phyloP scores from a whole-genome alignment of 2,113 vertebrate species.

The Cryptoleucopteryx plumbea region DNA sequence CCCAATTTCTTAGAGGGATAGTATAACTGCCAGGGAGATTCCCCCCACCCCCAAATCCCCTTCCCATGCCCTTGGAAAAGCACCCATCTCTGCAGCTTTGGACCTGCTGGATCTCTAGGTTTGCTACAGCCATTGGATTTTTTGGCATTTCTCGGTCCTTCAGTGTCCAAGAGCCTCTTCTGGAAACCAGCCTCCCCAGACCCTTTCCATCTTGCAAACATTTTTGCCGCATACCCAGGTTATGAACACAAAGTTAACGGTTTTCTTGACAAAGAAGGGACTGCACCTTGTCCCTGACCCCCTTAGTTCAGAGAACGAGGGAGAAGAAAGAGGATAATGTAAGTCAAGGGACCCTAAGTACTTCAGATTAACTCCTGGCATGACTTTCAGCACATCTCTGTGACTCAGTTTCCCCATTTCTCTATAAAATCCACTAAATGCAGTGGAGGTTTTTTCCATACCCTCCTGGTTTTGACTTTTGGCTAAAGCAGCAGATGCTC shows the following conservation, averaged over 20 bases:
- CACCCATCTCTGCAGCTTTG: not conserved
- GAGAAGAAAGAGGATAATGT: not conserved
- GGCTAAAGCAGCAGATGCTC: not conserved
- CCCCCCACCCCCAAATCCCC: not conserved
- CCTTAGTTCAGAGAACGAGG: not conserved
- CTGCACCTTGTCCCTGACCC: not conserved
- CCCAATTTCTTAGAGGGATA: not conserved
- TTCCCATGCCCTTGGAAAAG: not conserved
- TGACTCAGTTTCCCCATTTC: not conserved
- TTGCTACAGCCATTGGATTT: not conserved
- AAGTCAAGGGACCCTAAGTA: not conserved
- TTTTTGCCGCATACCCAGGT: not conserved
- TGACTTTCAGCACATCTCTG: not conserved
- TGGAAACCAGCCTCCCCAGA: not conserved
- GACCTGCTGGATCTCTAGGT: not conserved
- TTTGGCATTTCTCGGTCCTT: not conserved
- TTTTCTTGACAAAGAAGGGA: not conserved
- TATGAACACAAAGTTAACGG: rapidly evolving
- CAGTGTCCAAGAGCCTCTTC: not conserved
- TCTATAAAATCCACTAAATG: not conserved
- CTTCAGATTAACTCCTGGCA: not conserved
- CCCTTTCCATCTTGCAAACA: not conserved
- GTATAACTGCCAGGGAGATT: not conserved
- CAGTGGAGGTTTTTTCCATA: not conserved
- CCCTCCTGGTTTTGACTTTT: not conserved